A percentile compares a stretch with the other conserved stretches of the same genome.
phyloP scores from a whole-genome alignment of 2,113 vertebrate species.

The Melierax canorus region DNA sequence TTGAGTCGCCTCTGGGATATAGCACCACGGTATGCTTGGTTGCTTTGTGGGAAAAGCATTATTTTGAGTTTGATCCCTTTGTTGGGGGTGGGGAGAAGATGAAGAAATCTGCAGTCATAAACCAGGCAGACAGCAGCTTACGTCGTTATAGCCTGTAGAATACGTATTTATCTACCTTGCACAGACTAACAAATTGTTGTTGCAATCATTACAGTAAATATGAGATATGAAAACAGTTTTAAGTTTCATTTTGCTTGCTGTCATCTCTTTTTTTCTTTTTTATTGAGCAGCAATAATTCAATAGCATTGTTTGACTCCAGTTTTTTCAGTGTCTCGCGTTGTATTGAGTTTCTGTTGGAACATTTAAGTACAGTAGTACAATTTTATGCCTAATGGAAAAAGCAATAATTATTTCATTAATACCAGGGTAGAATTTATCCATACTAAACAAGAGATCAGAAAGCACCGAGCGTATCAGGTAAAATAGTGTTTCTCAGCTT shows the following conservation, averaged over 20 bases:
- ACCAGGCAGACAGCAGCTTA: background rate
- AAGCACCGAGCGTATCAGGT: background rate
- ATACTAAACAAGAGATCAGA: background rate
- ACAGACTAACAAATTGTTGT: background rate
- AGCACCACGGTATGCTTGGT: background rate
- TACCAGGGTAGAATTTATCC: background rate
- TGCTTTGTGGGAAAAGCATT: background rate
- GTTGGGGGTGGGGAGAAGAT: background rate
- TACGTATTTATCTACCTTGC: background rate
- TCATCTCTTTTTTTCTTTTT: background rate
- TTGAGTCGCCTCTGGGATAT: background rate
- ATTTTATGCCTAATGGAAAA: background rate
- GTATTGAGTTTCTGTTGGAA: background rate
- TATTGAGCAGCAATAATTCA: slow-evolving; percentile 22
- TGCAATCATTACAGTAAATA: background rate
- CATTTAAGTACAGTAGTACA: background rate
- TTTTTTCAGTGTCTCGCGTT: background rate
- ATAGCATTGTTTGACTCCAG: background rate
- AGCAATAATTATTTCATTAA: slow-evolving; percentile 37
- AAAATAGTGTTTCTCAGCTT: background rate
- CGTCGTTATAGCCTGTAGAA: background rate
- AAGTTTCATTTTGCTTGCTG: slow-evolving; percentile 24
- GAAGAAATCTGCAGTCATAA: background rate
- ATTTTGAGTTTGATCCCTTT: background rate
- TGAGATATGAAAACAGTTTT: background rate